Percentiles rank a stretch among this genome's conserved stretches.
Evolutionary conservation across 1,140 invertebrate species (phyloP).

Genomic region (Holcopasites calliopsidis): DNA sequence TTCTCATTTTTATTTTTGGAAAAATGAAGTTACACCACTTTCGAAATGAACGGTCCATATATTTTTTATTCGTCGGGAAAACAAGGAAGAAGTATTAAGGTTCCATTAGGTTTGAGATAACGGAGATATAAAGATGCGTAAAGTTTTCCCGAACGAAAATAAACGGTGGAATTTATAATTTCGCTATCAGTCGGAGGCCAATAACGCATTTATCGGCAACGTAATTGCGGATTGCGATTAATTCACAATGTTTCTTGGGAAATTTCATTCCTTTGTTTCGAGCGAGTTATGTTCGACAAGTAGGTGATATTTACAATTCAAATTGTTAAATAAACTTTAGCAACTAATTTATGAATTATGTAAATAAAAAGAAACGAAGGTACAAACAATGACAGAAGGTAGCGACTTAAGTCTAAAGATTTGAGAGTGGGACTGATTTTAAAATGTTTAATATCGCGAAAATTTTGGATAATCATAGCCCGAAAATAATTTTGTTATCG

Average conservation of each 20-base stretch:
- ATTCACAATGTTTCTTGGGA: background rate
- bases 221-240: background rate
- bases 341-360: background rate
- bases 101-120: background rate
- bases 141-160: background rate
- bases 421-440: too few relatives aligned
- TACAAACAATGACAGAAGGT: too few relatives aligned
- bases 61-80: background rate
- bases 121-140: background rate
- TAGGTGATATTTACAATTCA: too few relatives aligned
- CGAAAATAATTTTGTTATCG: background rate
- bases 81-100: background rate
- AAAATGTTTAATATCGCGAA: too few relatives aligned
- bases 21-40: too few relatives aligned
- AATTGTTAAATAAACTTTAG: background rate
- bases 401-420: too few relatives aligned
- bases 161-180: too few relatives aligned
- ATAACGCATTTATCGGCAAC: background rate
- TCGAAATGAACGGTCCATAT: too few relatives aligned
- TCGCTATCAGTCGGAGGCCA: background rate
- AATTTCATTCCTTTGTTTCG: background rate
- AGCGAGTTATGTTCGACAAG: too few relatives aligned
- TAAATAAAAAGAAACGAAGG: too few relatives aligned
- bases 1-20: too few relatives aligned
- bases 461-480: too few relatives aligned